Evolutionary conservation across 2,113 vertebrate species (phyloP).

Genomic region (Pandion haliaetus): DNA sequence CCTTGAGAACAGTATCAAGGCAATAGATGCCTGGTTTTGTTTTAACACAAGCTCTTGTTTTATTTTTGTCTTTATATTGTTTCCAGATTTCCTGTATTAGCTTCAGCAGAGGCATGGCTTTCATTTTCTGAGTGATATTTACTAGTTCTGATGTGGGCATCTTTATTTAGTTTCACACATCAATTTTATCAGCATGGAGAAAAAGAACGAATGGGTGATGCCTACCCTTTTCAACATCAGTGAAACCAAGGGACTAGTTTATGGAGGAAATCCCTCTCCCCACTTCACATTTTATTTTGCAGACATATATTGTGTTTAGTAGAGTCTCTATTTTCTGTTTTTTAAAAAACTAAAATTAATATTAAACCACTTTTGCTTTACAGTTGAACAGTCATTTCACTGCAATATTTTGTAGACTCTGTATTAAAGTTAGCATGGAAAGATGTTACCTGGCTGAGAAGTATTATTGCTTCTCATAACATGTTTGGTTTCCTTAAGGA

Average conservation of each 20-base stretch:
- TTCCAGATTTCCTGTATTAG: neutral
- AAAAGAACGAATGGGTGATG: neutral
- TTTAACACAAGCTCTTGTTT: neutral
- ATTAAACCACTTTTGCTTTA: neutral
- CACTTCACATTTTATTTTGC: neutral
- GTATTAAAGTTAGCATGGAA: neutral
- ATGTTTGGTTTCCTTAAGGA: neutral
- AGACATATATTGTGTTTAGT: neutral
- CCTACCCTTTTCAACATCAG: neutral
- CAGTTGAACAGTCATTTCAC: neutral
- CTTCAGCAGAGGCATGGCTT: neutral
- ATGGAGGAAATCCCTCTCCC: neutral
- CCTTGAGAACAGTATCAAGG: neutral
- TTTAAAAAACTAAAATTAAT: neutral
- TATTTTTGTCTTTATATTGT: neutral
- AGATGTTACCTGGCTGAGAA: neutral
- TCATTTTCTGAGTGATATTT: neutral
- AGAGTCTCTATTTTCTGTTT: neutral
- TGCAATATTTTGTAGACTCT: neutral
- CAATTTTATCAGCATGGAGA: neutral
- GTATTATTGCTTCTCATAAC: neutral
- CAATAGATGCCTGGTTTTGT: neutral
- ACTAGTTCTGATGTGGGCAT: neutral
- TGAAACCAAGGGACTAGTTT: neutral
- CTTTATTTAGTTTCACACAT: neutral